phyloP scores from a whole-genome alignment of 2,113 vertebrate species.

The Dissostichus mawsoni region DNA sequence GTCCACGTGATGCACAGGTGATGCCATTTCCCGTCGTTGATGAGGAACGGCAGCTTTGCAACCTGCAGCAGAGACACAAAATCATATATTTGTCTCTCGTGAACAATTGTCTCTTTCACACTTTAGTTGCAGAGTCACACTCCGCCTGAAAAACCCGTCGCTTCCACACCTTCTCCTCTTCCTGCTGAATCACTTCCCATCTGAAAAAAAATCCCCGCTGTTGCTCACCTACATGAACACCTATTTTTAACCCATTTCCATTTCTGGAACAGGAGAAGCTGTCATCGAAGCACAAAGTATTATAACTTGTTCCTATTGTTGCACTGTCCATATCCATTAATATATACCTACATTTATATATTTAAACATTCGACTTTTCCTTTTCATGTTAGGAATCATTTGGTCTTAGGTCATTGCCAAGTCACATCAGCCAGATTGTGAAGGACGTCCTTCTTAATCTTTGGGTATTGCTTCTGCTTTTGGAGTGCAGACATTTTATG shows the following conservation, averaged over 20 bases:
- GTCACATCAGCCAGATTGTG: no score
- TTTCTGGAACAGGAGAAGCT: slow-evolving; percentile 4
- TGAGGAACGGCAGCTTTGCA: slow-evolving; percentile 93
- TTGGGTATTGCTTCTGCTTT: no score
- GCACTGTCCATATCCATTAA: no score
- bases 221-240: slow-evolving; percentile 32
- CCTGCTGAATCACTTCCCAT: slow-evolving; percentile 37
- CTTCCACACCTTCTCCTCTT: slow-evolving; percentile 7
- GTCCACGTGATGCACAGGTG: slow-evolving; percentile 98
- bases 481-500: no score
- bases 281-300: slow-evolving; percentile 3
- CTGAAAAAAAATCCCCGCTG: background rate
- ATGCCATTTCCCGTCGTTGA: slow-evolving; percentile 98
- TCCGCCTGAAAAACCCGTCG: background rate
- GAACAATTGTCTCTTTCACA: slow-evolving; percentile 15
- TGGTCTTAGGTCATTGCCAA: no score
- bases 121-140: slow-evolving; percentile 3
- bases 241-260: slow-evolving; percentile 22
- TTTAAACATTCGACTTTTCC: no score
- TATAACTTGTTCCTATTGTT: background rate
- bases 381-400: no score
- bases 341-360: no score
- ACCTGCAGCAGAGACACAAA: slow-evolving; percentile 83
- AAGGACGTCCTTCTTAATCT: no score
- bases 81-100: fast-evolving